Evolutionary conservation across 2,113 vertebrate genomes (phyloP), one percentile per base, ranked within the genome.

Genomic region (Corvus moneduloides): DNA sequence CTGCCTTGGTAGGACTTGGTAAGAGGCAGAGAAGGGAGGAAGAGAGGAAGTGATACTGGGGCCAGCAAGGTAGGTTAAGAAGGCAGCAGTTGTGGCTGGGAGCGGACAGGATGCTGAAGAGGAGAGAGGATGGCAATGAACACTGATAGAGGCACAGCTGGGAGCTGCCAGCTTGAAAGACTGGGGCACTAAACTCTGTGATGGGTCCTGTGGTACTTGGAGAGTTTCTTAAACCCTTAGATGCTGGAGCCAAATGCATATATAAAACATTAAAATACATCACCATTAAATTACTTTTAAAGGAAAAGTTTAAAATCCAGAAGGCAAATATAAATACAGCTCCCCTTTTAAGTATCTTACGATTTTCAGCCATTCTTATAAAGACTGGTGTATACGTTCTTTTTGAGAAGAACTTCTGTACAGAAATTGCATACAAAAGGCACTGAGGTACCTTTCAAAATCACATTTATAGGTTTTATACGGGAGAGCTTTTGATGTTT

Each of bases 331-430:
- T 12, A 69, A 90, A 90, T 71, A n/a, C 13, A 46, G 33, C 33
- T 91, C 76, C 27, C 37, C 23, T 88, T 81, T 80, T 20, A 84
- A 54, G 56, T 49, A 26, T 62, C 16, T 64, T 59, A 32, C 1
- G 9, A 72, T 78, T 84, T 90, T 82, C 37, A 55, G 73, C 22
- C 62, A 54, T 54, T 64, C 28, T 82, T 37, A 55, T 18, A 74
- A 84, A 76, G 37, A n/a, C n/a, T 49, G 20, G 26, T 33, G 7
- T 27, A 12, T 24, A 56, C 0, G 0, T 52, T 86, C n/a, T 62
- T 78, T 59, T 63, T 66, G 6, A 78, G 30, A 71, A 84, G 48
- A 93, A 46, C 15, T 44, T 63, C 67, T 39, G 4, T n/a, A 67
- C 16, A 93, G 52, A 93, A 93, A 78, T 51, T 35, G 84, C 33